Conservation (phyloP, 2,113 vertebrate species). For the Crotalus viridis region DNA sequence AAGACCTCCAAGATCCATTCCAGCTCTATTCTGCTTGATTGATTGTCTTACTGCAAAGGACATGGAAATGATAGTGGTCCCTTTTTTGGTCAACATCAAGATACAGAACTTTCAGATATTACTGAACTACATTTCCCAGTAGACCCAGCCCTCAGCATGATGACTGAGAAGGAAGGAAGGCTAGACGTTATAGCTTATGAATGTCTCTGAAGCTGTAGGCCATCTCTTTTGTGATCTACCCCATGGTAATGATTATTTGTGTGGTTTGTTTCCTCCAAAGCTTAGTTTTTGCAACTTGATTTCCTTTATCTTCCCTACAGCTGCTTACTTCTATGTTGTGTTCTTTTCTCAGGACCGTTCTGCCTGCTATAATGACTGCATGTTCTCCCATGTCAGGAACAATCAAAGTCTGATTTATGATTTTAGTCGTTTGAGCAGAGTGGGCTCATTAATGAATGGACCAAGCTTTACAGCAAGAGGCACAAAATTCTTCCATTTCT, state of each 20-base stretch:
- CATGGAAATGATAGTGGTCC: not conserved
- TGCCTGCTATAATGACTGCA: slow-evolving; percentile 90
- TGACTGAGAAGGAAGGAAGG: not conserved
- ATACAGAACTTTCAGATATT: not conserved
- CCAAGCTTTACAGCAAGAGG: slow-evolving; percentile 97
- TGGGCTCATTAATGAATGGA: slow-evolving; percentile 86
- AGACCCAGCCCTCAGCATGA: not conserved
- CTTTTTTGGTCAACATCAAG: not conserved
- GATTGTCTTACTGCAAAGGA: not conserved
- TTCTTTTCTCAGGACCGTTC: slow-evolving; percentile 83
- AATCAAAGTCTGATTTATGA: slow-evolving; percentile 85
- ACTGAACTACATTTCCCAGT: not conserved
- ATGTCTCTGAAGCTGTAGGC: not conserved
- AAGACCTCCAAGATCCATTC: no score
- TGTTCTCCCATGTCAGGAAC: slow-evolving; percentile 75
- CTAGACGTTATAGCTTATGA: not conserved
- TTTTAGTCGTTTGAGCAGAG: slow-evolving; percentile 81
- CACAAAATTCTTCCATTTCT: slow-evolving; percentile 94
- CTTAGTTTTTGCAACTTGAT: not conserved
- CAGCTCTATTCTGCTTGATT: no score
- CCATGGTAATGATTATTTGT: not conserved
- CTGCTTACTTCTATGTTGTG: slow-evolving; percentile 21
- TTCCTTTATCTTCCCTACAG: slow-evolving; percentile 10
- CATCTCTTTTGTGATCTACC: not conserved
- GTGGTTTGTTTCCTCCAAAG: no score